Evolutionary conservation across 2,113 vertebrate genomes (phyloP), one percentile per base, ranked within the genome.

Genomic region (Gymnorhina tibicen): DNA sequence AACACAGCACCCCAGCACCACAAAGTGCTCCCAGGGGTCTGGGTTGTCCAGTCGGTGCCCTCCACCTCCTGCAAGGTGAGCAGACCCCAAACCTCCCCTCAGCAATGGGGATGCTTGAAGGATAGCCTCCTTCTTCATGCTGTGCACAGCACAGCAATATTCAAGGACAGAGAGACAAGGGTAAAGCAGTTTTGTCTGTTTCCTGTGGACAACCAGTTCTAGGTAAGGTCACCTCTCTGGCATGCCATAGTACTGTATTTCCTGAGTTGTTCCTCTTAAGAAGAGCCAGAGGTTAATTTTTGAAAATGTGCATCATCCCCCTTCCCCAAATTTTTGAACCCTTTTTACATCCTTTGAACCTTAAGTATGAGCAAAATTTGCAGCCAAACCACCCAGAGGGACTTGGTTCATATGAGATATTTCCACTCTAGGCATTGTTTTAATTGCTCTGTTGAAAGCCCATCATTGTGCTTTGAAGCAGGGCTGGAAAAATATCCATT

Each of bases 11-110:
- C 15, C 13, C 32, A 75, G 37, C 42, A 78, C 9, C 14, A 56
- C 9, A n/a, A 26, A 26, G 35, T 74, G 32, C 18, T 56, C 37
- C 64, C 41, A 15, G 33, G 14, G 3, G 10, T 37, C 24, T 4
- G 1, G 10, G 16, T 28, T 80, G 30, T 37, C 39, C 3, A 1
- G 0, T 7, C 0, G 0, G 21, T 70, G 8, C 18, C 18, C 26
- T 59, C 6, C 4, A 35, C 13, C 27, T 73, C 8, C 28, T 84
- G 67, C 1, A 1, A 81, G 20, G 6, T 64, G 35, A 60, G 26
- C 49, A 73, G 59, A 58, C 16, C 12, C 30, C 37, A 87, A 33
- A 56, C 23, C 6, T 91, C 8, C 35, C 20, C 15, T 24, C 16
- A 86, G 24, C 24, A 49, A 6, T 1, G 1, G 20, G 10, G 7